phyloP scores from a whole-genome alignment of 2,888 invertebrate species.

The Pristionchus maxplancki region DNA sequence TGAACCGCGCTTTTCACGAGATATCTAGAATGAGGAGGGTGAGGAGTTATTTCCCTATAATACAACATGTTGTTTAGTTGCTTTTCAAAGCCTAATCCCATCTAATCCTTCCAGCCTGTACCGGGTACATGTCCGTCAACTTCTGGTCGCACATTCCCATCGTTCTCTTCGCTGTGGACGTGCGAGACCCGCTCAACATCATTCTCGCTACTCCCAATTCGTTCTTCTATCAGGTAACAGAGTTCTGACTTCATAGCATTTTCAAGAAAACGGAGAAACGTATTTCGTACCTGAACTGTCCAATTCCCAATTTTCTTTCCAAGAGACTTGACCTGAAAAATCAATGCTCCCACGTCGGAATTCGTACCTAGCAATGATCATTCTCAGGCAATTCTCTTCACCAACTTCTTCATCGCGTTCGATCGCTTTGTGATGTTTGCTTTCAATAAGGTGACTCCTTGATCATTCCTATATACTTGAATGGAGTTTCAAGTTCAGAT shows the following conservation, averaged over 20 bases:
- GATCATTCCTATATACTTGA: neutral
- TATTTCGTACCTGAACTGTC: too few relatives aligned
- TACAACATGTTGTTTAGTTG: too few relatives aligned
- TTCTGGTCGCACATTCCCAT: slow-evolving; percentile 33
- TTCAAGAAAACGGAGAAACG: neutral
- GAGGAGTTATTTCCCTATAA: too few relatives aligned
- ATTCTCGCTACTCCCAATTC: slow-evolving; percentile 24
- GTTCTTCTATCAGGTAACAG: slow-evolving; percentile 10
- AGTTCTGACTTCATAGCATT: neutral
- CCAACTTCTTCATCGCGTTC: slow-evolving; percentile 24
- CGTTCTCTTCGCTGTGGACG: slow-evolving; percentile 5
- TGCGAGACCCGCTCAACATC: slow-evolving; percentile 12
- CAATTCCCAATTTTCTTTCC: too few relatives aligned
- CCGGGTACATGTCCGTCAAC: slow-evolving; percentile 31
- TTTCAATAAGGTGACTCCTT: slow-evolving; percentile 1
- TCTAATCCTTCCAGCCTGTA: neutral
- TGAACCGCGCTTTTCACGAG: too few relatives aligned
- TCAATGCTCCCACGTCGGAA: too few relatives aligned
- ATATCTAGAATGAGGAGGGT: too few relatives aligned
- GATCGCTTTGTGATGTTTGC: slow-evolving; percentile 24
- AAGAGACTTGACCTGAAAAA: too few relatives aligned
- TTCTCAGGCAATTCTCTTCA: slow-evolving; percentile 29
- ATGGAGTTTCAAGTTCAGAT: neutral
- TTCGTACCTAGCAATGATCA: too few relatives aligned
- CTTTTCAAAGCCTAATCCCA: neutral